phyloP scores from a whole-genome alignment of 1,140 invertebrate genomes.

The Geopemphigus sp. region DNA sequence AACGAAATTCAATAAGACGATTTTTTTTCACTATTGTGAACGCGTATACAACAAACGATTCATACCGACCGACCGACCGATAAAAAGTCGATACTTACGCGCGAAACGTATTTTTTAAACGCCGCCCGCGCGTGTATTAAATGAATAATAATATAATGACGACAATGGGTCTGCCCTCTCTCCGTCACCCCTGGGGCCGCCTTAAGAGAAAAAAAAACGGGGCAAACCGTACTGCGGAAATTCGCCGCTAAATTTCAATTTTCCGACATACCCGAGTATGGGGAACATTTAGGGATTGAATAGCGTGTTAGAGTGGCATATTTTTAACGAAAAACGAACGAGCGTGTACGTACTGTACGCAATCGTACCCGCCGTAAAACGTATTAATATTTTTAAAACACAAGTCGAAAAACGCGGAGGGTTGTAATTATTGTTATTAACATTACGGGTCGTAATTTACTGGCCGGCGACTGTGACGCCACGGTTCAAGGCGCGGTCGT shows the following conservation, averaged over 20 bases:
- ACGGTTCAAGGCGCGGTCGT: background rate
- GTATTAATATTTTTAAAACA: no score
- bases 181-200: no score
- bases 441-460: background rate
- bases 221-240: background rate
- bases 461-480: background rate
- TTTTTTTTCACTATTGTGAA: conserved; percentile 47
- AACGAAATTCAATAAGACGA: conserved; percentile 40
- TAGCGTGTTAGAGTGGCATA: background rate
- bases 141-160: background rate
- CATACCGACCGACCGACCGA: conserved; percentile 18
- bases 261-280: no score
- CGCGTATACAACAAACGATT: conserved; percentile 24
- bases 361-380: no score
- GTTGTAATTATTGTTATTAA: background rate
- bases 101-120: conserved; percentile 10
- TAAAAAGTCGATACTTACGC: conserved; percentile 15
- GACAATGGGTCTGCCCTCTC: background rate
- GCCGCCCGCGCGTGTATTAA: background rate
- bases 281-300: background rate
- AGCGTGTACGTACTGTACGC: background rate
- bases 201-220: background rate
- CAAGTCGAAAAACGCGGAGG: background rate
- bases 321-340: background rate
- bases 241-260: background rate